Base-by-base conservation (phyloP, 1,140 invertebrate genomes). In the Brachionus calyciflorus region DNA sequence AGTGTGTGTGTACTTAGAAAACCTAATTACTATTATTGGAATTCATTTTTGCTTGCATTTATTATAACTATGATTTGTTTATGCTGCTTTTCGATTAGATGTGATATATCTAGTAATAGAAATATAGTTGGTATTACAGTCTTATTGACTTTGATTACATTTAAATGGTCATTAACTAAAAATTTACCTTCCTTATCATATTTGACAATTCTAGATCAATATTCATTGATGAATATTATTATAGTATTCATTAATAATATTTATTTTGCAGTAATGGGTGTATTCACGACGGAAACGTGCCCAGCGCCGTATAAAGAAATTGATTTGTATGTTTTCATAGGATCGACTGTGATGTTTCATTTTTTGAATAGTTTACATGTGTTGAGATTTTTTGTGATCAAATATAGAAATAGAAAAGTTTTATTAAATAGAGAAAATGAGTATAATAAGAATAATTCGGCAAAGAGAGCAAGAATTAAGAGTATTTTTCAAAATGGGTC, bases 101-200 rank as follows among this genome's bases (percentile, higher is more conserved):
- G 60, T 24, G 60, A 65, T 65, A 21, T 65, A 9, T 65, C 60
- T 4, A 24, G 37, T 14, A 65, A 24, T 41, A 41, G 60, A 46
- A 65, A 44, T 3, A 65, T 65, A 44, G 60, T 65, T 24, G 60
- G 60, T 21, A 65, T 41, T 7, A 65, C 60, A 44, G 60, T 65
- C 2, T 24, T 65, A 7, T 44, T 65, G 19, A 65, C 60, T 65
- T 44, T 65, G 3, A 65, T 65, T 44, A 65, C 60, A 19, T 65
- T 65, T n/a, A 65, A 65, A 44, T 65, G 60, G 60, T 65, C 60
- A 26, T 37, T 65, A 44, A 65, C 60, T 17, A 65, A 65, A 44
- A 41, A 65, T 21, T 26, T 65, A 28, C 60, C 60, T 4, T 65
- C 60, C 21, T 24, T 65, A 14, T 65, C 60, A 10, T 65, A 65